Conservation (phyloP, 2,113 vertebrate genomes). For the Porphyrio hochstetteri region DNA sequence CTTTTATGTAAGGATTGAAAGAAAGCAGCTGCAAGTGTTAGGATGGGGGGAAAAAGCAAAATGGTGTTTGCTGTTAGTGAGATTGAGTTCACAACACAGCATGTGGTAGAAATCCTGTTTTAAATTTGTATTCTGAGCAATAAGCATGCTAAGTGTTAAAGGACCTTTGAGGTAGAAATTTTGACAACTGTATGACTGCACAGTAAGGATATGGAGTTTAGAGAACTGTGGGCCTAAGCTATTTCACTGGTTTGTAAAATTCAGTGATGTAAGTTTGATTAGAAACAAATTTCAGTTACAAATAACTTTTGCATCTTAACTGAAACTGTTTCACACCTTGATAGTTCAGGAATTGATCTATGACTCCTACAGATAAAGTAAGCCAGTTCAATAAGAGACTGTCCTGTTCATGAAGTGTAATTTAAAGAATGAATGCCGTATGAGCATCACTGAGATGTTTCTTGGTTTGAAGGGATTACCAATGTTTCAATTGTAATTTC, state of each 20-base stretch:
- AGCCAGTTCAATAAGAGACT: not conserved
- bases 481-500: not conserved
- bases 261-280: not conserved
- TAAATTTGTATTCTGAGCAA: not conserved
- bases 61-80: not conserved
- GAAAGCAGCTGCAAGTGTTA: not conserved
- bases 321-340: not conserved
- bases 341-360: not conserved
- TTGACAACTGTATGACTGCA: not conserved
- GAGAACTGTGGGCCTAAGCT: not conserved
- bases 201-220: not conserved
- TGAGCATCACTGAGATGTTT: not conserved
- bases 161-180: not conserved
- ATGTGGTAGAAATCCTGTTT: not conserved
- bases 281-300: not conserved
- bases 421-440: not conserved
- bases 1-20: not conserved
- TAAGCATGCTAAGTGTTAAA: not conserved
- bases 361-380: not conserved
- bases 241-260: not conserved
- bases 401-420: not conserved
- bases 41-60: fast-evolving
- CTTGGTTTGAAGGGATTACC: not conserved
- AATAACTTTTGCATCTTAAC: not conserved
- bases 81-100: not conserved